A percentile compares a stretch with the other conserved stretches of the same genome.
These are phyloP conservation scores for Poecile atricapillus DNA, from an alignment of 2,113 vertebrate genomes.

Conservation along the genomic window DNA sequence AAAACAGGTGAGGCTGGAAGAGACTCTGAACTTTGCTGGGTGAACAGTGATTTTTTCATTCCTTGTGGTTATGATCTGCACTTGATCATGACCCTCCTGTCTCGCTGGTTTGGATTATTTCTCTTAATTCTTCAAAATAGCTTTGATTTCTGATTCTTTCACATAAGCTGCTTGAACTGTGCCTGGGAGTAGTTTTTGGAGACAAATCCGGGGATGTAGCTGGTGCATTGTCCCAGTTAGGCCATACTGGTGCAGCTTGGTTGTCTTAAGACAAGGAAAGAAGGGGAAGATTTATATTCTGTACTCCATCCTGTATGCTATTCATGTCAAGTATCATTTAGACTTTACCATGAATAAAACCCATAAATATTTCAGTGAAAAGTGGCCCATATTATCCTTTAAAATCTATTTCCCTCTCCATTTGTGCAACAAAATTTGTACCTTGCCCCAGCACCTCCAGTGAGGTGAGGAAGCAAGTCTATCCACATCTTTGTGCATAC, in stretches of 20 bases:
- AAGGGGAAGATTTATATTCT: not conserved
- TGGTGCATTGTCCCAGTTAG: fast-evolving
- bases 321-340: not conserved
- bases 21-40: not conserved
- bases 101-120: not conserved
- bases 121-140: not conserved
- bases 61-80: fast-evolving
- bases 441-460: not conserved
- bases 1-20: not conserved
- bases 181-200: not conserved
- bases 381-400: not conserved
- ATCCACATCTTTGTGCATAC: fast-evolving
- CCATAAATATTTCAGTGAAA: not conserved
- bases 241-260: not conserved
- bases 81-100: not conserved
- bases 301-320: fast-evolving
- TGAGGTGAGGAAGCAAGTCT: fast-evolving
- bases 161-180: not conserved
- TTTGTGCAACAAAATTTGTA: not conserved
- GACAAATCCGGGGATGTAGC: not conserved
- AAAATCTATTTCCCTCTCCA: not conserved
- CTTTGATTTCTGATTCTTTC: not conserved
- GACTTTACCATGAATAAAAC: not conserved
- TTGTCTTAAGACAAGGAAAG: not conserved
- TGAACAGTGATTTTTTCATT: not conserved